These are phyloP conservation scores for Mycetomoellerius zeteki DNA, from an alignment of 1,140 invertebrate genomes.

Conservation along the genomic window DNA sequence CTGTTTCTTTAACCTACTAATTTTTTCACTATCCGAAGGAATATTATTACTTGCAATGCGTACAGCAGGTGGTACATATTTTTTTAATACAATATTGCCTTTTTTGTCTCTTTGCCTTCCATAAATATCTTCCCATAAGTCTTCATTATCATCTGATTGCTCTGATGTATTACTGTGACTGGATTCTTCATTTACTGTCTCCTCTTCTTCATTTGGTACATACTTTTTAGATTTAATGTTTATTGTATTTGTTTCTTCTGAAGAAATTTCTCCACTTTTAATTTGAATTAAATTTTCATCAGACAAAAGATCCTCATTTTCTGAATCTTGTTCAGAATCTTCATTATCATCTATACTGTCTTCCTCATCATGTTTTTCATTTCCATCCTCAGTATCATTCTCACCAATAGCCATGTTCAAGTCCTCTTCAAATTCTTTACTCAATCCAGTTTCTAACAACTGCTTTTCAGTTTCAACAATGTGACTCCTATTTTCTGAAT, in stretches of 20 bases:
- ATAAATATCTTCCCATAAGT: slow-evolving; percentile 97
- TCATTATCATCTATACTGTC: background rate
- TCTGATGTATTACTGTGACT: slow-evolving; percentile 71
- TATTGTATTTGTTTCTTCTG: slow-evolving; percentile 55
- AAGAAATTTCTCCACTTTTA: slow-evolving; percentile 56
- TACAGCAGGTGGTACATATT: slow-evolving; percentile 95
- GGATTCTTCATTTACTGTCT: slow-evolving; percentile 68
- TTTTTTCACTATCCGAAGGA: slow-evolving; percentile 88
- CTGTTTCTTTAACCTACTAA: slow-evolving; percentile 91
- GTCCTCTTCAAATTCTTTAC: slow-evolving; percentile 90
- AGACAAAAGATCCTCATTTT: slow-evolving; percentile 20
- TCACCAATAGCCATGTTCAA: slow-evolving; percentile 82
- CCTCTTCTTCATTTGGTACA: slow-evolving; percentile 67
- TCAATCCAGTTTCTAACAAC: slow-evolving; percentile 88
- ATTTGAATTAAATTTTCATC: slow-evolving; percentile 66
- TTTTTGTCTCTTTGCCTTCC: slow-evolving; percentile 93
- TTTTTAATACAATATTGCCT: slow-evolving; percentile 91
- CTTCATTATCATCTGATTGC: slow-evolving; percentile 77
- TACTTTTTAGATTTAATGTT: slow-evolving; percentile 74
- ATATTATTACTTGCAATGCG: slow-evolving; percentile 82
- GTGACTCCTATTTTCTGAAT: slow-evolving; percentile 90
- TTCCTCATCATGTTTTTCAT: slow-evolving; percentile 68
- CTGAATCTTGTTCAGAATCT: slow-evolving; percentile 10
- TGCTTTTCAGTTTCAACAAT: slow-evolving; percentile 89
- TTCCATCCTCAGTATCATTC: slow-evolving; percentile 67